Evolutionary conservation across 2,888 invertebrate genomes (phyloP).

Genomic region (Tenthredo distinguenda): DNA sequence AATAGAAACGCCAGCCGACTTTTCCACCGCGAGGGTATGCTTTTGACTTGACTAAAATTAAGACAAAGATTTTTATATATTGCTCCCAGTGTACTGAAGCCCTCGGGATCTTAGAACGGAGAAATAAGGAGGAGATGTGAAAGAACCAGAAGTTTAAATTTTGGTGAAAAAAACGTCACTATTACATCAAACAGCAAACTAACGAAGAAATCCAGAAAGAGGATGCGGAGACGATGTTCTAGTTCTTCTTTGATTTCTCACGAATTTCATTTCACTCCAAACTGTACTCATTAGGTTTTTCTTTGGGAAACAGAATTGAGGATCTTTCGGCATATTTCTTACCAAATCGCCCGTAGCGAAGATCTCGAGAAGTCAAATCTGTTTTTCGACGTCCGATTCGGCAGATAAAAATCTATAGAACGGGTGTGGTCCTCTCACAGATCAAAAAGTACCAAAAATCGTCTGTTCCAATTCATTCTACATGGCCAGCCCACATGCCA

Average conservation of each 20-base stretch:
- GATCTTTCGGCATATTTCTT: not conserved
- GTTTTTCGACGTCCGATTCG: not conserved
- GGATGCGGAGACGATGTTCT: not conserved
- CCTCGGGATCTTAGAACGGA: not conserved
- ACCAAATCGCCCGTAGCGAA: not conserved
- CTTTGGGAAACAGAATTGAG: not conserved
- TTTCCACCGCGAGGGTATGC: constrained; percentile 15
- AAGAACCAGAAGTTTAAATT: not conserved
- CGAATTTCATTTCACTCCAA: not conserved
- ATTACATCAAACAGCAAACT: not conserved
- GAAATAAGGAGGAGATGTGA: not conserved
- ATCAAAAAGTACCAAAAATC: not conserved
- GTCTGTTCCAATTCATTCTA: not conserved
- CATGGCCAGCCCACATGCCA: too few relatives aligned
- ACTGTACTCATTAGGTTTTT: not conserved
- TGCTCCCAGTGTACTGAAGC: not conserved
- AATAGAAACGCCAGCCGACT: constrained; percentile 37
- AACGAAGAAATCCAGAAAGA: not conserved
- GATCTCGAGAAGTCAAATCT: not conserved
- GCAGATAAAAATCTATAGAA: too few relatives aligned
- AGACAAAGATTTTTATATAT: constrained; percentile 22
- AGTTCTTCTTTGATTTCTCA: constrained; percentile 2
- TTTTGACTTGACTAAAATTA: constrained; percentile 34
- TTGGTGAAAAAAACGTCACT: not conserved
- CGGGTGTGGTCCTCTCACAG: not conserved